A percentile compares a stretch with the other conserved stretches of the same genome.
These are phyloP conservation scores for Loris lydekkerianus DNA, from an alignment of 2,797 vertebrate species.

Conservation along the genomic window DNA sequence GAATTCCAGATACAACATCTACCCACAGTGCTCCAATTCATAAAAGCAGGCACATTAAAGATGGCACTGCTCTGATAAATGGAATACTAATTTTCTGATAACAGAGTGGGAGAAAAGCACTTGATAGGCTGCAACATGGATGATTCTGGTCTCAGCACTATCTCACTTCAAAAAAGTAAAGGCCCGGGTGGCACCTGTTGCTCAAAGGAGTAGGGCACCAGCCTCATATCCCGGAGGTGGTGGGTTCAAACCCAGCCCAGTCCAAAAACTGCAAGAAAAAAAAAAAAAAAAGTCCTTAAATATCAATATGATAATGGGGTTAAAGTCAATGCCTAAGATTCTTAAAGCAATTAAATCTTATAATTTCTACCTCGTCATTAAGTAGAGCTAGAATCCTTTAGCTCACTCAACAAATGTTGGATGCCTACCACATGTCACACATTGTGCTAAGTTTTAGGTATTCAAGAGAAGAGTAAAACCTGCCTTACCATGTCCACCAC, in stretches of 20 bases:
- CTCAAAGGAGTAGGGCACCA: no score
- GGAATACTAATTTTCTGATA: conserved; percentile 10
- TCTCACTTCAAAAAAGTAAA: conserved; percentile 40
- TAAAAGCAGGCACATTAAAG: conserved; percentile 16
- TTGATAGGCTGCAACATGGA: background rate
- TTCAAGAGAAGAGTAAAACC: background rate
- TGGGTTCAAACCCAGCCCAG: no score
- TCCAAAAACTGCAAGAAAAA: no score
- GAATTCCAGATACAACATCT: conserved; percentile 19
- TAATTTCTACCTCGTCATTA: background rate
- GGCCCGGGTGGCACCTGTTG: no score
- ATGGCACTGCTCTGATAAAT: conserved; percentile 19
- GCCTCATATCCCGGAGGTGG: no score
- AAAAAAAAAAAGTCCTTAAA: background rate
- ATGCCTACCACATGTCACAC: background rate
- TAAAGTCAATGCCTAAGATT: background rate
- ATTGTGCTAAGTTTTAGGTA: background rate
- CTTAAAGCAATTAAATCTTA: background rate
- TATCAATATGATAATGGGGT: background rate
- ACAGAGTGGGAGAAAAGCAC: background rate
- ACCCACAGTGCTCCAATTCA: background rate
- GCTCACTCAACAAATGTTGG: background rate
- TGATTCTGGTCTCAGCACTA: background rate
- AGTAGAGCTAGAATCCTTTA: background rate
- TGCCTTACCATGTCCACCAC: background rate